Evolutionary conservation across 2,888 invertebrate genomes (phyloP), one percentile per base, ranked within the genome.

Genomic region (Andrena trimmerana): DNA sequence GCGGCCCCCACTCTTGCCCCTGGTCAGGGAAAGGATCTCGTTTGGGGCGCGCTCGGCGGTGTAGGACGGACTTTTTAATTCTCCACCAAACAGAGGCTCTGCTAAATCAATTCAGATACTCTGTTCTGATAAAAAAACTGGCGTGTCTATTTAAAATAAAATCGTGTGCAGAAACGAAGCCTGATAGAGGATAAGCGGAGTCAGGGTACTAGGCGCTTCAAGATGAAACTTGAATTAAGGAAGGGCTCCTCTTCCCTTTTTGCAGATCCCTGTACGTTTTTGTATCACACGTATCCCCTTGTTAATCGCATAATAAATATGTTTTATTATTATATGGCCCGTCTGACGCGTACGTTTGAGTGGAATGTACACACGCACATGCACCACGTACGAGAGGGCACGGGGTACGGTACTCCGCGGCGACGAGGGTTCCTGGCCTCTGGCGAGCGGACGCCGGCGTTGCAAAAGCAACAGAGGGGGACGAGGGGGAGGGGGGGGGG

Each of bases 361-460:
- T 48, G 13, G 48, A 60, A 60, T 27, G 70, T 59, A 66, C 60
- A 60, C 71, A 50, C 59, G 54, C 31, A 29, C 16, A 16, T 62
- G 60, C 20, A 50, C 65, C 70, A 29, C 20, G 54, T 52, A 78
- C 52, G n/a, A 33, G n/a, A 33, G 75, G 36, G 33, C 66, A 59
- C 54, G 75, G 80, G 83, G 80, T 84, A 80, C 84, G 74, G 71
- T 75, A 73, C 59, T 68, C 71, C 81, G 66, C 70, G 42, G 69
- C 85, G 85, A 72, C 86, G 87, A 89, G 88, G 90, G 90, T 91
- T 89, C 89, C 89, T 90, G 90, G 91, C 92, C 92, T 90, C 86
- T 80, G 88, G 90, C 92, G 86, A 90, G 86, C 89, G 86, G 88
- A 90, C 90, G 89, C 84, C 86, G 86, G 80, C 87, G 84, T 87